Evolutionary conservation across 2,888 invertebrate species (phyloP).

Genomic region (Amphimallon solstitiale): DNA sequence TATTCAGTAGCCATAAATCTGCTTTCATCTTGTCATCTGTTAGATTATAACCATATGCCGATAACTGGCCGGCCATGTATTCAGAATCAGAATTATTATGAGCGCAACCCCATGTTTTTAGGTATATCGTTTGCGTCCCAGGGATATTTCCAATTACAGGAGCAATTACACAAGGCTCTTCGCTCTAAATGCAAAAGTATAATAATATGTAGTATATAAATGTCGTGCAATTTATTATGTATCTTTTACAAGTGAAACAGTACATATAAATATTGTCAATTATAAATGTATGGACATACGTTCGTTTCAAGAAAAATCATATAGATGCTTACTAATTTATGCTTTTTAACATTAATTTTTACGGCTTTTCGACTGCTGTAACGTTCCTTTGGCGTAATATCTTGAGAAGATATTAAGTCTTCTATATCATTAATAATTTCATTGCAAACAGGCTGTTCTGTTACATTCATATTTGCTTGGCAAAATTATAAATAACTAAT

Average conservation of each 20-base stretch:
- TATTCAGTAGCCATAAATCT: slow-evolving; percentile 95
- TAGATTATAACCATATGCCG: slow-evolving; percentile 86
- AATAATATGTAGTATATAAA: not conserved
- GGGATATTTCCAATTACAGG: slow-evolving; percentile 61
- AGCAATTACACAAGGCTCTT: slow-evolving; percentile 25
- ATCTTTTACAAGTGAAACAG: too few relatives aligned
- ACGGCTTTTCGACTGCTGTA: slow-evolving; percentile 78
- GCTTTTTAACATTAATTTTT: slow-evolving; percentile 72
- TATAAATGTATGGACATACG: not conserved
- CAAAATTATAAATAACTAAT: too few relatives aligned
- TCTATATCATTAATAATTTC: slow-evolving; percentile 86
- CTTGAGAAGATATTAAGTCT: slow-evolving; percentile 83
- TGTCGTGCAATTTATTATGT: too few relatives aligned
- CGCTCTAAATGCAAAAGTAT: slow-evolving; percentile 22
- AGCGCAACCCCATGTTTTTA: slow-evolving; percentile 98
- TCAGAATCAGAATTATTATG: slow-evolving; percentile 98
- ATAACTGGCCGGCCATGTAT: slow-evolving; percentile 97
- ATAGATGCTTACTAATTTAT: slow-evolving; percentile 36
- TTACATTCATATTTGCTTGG: slow-evolving; percentile 22
- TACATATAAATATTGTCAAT: not conserved
- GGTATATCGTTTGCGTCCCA: slow-evolving; percentile 83
- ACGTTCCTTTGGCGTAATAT: slow-evolving; percentile 81
- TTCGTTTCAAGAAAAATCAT: not conserved
- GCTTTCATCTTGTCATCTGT: slow-evolving; percentile 84
- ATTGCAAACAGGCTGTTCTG: slow-evolving; percentile 61